A percentile compares a stretch with the other conserved stretches of the same genome.
phyloP scores from a whole-genome alignment of 2,797 vertebrate species.

The Gadopsis marmoratus region DNA sequence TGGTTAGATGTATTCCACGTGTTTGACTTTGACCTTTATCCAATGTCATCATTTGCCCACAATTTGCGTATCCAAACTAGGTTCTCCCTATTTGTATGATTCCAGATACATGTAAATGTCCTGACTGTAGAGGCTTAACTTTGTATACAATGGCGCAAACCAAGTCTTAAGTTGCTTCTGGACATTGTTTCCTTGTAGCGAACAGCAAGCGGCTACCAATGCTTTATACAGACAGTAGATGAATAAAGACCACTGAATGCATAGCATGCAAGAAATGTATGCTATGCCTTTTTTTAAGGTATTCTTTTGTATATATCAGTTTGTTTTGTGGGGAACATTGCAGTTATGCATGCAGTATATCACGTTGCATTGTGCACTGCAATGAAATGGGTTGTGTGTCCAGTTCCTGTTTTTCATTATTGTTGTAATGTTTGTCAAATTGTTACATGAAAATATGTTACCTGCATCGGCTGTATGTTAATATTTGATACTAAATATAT shows the following conservation, averaged over 20 bases:
- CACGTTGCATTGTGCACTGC: conserved; percentile 19
- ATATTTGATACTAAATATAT: conserved; percentile 66
- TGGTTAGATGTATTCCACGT: background rate
- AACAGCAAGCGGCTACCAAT: background rate
- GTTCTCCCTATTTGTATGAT: conserved; percentile 18
- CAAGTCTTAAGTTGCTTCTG: background rate
- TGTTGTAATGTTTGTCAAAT: conserved; percentile 29
- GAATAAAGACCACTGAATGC: conserved; percentile 57
- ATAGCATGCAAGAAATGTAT: conserved; percentile 4
- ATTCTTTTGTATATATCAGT: conserved; percentile 38
- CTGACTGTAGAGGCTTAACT: background rate
- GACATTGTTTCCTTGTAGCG: conserved; percentile 6
- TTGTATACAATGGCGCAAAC: conserved; percentile 36
- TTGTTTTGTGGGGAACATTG: conserved; percentile 51
- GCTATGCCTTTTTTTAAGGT: conserved; percentile 34
- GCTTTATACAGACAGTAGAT: conserved; percentile 6
- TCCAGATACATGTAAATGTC: conserved; percentile 20
- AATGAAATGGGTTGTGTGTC: conserved; percentile 39
- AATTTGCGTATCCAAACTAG: conserved; percentile 49
- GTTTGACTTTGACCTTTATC: conserved; percentile 11
- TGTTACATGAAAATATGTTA: conserved; percentile 31
- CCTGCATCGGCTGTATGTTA: conserved; percentile 40
- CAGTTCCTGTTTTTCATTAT: conserved; percentile 2
- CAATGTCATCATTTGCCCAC: background rate
- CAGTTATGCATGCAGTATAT: conserved; percentile 19